Evolutionary conservation across 1,140 invertebrate genomes (phyloP), one percentile per base, ranked within the genome.

Genomic region (Apis laboriosa): DNA sequence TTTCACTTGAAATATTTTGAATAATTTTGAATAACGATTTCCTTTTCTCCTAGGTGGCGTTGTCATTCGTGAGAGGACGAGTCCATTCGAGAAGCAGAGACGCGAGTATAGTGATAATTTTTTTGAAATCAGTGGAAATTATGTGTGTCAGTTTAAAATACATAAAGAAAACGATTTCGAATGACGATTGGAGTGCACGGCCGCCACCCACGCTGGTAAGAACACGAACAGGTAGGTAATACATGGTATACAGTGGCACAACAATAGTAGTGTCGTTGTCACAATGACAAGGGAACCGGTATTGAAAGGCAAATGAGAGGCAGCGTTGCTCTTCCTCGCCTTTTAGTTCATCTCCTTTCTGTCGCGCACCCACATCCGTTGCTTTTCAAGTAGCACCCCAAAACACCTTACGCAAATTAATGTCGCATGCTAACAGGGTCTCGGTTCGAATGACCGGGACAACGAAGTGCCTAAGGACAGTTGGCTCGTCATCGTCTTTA

Each of bases 381-480:
- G 80, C 70, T 80, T 89, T 89, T 87, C 88, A 88, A 72, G 72
- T 76, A 81, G 83, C 82, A 86, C 84, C 64, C 88, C 78, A 83
- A 89, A 89, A 89, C 86, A 86, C 87, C 84, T 89, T 87, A 89
- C 88, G 88, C 88, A 89, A 89, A 89, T 89, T 89, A 89, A 89
- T 85, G 88, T 89, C 82, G 85, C 68, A 85, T 78, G 87, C 77
- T 89, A 87, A 87, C 70, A 64, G 74, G 28, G 28, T 28, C 17
- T 77, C 72, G 67, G 68, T 67, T 74, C 85, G 66, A 84, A 84
- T 68, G 77, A 85, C 79, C 86, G 77, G 77, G 75, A 83, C 85
- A 78, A 88, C 82, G 71, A 76, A 86, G 75, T 49, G 79, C 55
- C 55, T 74, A 80, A 80, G 75, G 82, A 86, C 88, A 81, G 82